phyloP scores from a whole-genome alignment of 2,888 invertebrate genomes.

The Leptogaster cylindrica region DNA sequence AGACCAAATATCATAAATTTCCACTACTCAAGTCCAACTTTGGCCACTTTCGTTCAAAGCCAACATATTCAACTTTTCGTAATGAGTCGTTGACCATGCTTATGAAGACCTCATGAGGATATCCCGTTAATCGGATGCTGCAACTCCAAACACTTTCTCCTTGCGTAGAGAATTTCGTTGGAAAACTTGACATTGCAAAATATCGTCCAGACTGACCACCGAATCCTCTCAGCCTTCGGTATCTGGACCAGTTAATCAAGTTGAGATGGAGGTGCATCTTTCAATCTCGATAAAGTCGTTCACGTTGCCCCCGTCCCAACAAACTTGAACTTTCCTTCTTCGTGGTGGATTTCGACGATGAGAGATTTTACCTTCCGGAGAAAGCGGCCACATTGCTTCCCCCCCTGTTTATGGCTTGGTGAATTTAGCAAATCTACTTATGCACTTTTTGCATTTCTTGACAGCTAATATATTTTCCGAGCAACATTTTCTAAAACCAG shows the following conservation, averaged over 20 bases:
- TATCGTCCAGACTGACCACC: not conserved
- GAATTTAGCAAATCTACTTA: not conserved
- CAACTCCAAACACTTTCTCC: conserved; percentile 6
- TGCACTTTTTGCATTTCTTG: conserved; percentile 1
- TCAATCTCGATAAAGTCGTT: not conserved
- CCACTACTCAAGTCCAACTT: not conserved
- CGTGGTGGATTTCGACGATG: not conserved
- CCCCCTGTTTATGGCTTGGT: not conserved
- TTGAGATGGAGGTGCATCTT: not conserved
- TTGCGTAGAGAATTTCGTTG: not conserved
- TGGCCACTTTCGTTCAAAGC: not conserved
- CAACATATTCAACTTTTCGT: not conserved
- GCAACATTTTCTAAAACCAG: no score
- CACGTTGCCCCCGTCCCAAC: not conserved
- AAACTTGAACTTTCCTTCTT: not conserved
- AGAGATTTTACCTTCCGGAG: conserved; percentile 3
- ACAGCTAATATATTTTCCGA: not conserved
- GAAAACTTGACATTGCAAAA: conserved; percentile 5
- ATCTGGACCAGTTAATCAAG: conserved; percentile 1
- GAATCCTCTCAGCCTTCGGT: not conserved
- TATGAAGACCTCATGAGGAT: not conserved
- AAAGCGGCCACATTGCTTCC: not conserved
- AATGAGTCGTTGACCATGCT: not conserved
- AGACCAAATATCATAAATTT: not conserved
- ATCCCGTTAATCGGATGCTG: conserved; percentile 1